phyloP scores from a whole-genome alignment of 2,797 vertebrate genomes.

The Rhinogobio ventralis region DNA sequence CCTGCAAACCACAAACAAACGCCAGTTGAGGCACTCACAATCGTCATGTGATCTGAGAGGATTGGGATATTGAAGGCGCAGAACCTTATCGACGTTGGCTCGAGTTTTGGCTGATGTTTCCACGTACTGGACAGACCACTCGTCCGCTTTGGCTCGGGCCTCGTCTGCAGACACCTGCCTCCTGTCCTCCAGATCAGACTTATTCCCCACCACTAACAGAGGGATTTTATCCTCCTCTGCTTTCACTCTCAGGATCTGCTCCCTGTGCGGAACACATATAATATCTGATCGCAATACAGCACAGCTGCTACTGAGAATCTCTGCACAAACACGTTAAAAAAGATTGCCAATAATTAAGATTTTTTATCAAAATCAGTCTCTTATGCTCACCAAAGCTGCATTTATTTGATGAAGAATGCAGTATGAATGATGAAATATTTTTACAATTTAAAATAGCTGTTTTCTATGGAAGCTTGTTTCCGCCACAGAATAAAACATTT shows the following conservation, averaged over 20 bases:
- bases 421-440: neutral
- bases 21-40: neutral
- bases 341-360: no score
- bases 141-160: slow-evolving; percentile 82
- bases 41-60: neutral
- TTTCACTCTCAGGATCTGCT: slow-evolving; percentile 96
- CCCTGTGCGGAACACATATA: slow-evolving; percentile 72
- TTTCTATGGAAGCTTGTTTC: no score
- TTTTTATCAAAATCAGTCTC: neutral
- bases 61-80: neutral
- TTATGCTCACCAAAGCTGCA: neutral
- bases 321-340: neutral
- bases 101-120: slow-evolving; percentile 96
- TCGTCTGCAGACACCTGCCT: slow-evolving; percentile 90
- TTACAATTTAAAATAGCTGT: neutral
- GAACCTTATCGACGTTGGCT: slow-evolving; percentile 96
- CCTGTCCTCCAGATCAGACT: slow-evolving; percentile 93
- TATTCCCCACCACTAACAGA: slow-evolving; percentile 93
- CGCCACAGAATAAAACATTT: no score
- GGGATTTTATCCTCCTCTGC: slow-evolving; percentile 92
- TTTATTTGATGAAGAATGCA: neutral
- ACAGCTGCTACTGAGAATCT: neutral
- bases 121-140: slow-evolving; percentile 94
- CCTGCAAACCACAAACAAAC: slow-evolving; percentile 66
- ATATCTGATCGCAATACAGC: neutral